These are phyloP conservation scores for Pterobdella sp. DNA, from an alignment of 2,888 invertebrate species.

Conservation along the genomic window DNA sequence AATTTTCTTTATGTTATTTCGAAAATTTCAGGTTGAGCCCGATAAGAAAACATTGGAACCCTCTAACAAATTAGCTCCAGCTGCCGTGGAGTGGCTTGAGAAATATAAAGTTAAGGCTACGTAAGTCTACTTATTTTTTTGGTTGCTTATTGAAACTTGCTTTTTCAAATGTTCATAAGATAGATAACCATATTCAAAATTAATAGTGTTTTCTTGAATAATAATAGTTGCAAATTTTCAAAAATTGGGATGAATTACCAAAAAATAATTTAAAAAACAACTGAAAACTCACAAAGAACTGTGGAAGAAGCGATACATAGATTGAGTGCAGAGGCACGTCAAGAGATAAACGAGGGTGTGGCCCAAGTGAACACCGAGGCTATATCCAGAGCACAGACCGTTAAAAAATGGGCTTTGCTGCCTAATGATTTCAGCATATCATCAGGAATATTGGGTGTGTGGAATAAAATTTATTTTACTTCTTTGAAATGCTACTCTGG, in stretches of 20 bases:
- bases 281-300: too few relatives aligned
- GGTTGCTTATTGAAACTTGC: not conserved
- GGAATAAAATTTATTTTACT: not conserved
- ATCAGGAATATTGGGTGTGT: slow-evolving; percentile 74
- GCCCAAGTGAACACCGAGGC: slow-evolving; percentile 68
- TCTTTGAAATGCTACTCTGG: too few relatives aligned
- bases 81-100: not conserved
- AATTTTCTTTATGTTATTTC: too few relatives aligned
- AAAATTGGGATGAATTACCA: too few relatives aligned
- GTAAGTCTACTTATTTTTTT: not conserved
- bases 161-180: not conserved
- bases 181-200: too few relatives aligned
- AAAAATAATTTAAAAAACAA: too few relatives aligned
- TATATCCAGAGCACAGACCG: slow-evolving; percentile 72
- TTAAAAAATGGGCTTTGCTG: slow-evolving; percentile 77
- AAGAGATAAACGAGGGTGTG: slow-evolving; percentile 59
- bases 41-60: not conserved
- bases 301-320: not conserved
- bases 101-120: not conserved
- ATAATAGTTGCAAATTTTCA: too few relatives aligned
- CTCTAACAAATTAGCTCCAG: not conserved
- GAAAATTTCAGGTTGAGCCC: slow-evolving; percentile 6
- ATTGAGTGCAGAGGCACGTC: not conserved
- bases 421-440: slow-evolving; percentile 76
- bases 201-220: too few relatives aligned